Evolutionary conservation across 2,113 vertebrate species (phyloP).

Genomic region (Silurus glanis): DNA sequence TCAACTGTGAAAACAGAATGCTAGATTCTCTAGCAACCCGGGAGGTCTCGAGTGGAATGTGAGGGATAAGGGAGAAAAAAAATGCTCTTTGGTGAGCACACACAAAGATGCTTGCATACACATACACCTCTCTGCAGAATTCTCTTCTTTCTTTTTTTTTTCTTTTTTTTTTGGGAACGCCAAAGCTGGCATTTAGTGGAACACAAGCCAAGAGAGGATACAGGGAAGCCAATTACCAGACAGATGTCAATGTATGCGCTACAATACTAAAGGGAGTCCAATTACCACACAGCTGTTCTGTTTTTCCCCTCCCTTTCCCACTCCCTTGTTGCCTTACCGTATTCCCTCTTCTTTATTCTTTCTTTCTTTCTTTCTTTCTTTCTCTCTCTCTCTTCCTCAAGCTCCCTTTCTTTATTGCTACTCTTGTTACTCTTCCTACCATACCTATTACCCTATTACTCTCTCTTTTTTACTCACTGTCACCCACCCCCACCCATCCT

Average conservation of each 20-base stretch:
- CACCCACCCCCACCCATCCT: slow-evolving; percentile 52
- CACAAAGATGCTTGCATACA: slow-evolving; percentile 26
- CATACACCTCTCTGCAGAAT: slow-evolving; percentile 24
- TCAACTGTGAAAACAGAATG: slow-evolving; percentile 40
- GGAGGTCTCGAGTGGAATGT: slow-evolving; percentile 35
- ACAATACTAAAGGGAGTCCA: slow-evolving; percentile 76
- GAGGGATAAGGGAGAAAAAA: slow-evolving; percentile 1
- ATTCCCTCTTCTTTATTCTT: slow-evolving; percentile 54
- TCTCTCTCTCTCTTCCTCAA: slow-evolving; percentile 5
- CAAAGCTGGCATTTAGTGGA: slow-evolving; percentile 71
- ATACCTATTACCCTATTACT: slow-evolving; percentile 23
- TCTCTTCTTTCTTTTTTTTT: slow-evolving; percentile 56
- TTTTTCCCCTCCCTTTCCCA: slow-evolving; percentile 54
- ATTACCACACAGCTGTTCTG: slow-evolving; percentile 77
- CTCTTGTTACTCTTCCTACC: slow-evolving; percentile 16
- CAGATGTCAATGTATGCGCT: slow-evolving; percentile 77
- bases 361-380: slow-evolving; percentile 43
- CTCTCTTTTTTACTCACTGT: slow-evolving; percentile 26
- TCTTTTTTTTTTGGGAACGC: slow-evolving; percentile 54
- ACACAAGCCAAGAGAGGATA: slow-evolving; percentile 66
- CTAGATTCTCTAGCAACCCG: slow-evolving; percentile 42
- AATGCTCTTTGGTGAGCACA: slow-evolving; percentile 28
- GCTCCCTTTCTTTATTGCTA: slow-evolving; percentile 30
- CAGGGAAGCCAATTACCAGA: slow-evolving; percentile 76
- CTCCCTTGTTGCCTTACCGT: slow-evolving; percentile 55